Evolutionary conservation across 1,140 invertebrate species (phyloP).

Genomic region (Atta cephalotes): DNA sequence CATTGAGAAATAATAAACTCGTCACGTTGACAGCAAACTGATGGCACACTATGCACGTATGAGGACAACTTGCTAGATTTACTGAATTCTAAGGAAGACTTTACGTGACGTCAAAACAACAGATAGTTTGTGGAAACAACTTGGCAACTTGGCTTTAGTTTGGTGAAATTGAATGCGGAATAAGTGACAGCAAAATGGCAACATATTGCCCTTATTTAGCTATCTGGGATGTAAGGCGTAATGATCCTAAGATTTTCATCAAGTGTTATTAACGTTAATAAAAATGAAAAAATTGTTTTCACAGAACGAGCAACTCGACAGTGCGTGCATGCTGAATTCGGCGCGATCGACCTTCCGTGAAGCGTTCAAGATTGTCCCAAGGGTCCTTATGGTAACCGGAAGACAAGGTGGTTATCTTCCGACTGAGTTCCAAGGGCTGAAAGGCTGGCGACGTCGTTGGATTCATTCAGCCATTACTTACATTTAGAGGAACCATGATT

Average conservation of each 20-base stretch:
- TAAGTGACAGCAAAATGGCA: too few relatives aligned
- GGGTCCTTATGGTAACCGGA: conserved; percentile 83
- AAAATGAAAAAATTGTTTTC: conserved; percentile 6
- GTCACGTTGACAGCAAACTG: too few relatives aligned
- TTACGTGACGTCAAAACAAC: too few relatives aligned
- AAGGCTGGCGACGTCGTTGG: conserved; percentile 84
- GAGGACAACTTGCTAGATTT: too few relatives aligned
- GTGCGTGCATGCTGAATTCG: conserved; percentile 80
- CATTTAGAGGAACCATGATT: conserved; percentile 81
- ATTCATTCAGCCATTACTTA: conserved; percentile 79
- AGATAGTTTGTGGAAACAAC: too few relatives aligned
- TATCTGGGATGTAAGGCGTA: background rate
- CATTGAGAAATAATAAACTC: too few relatives aligned
- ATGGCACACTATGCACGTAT: too few relatives aligned
- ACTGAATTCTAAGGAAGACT: too few relatives aligned
- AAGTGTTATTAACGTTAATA: background rate
- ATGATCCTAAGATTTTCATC: background rate
- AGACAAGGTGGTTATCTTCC: conserved; percentile 69
- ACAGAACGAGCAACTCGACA: conserved; percentile 68
- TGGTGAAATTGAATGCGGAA: too few relatives aligned
- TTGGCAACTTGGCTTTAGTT: too few relatives aligned
- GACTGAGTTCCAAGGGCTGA: conserved; percentile 81
- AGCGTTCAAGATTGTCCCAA: conserved; percentile 67
- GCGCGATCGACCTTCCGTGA: conserved; percentile 65
- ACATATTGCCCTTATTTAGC: too few relatives aligned